phyloP scores from a whole-genome alignment of 2,113 vertebrate species.

The Ovibos moschatus region DNA sequence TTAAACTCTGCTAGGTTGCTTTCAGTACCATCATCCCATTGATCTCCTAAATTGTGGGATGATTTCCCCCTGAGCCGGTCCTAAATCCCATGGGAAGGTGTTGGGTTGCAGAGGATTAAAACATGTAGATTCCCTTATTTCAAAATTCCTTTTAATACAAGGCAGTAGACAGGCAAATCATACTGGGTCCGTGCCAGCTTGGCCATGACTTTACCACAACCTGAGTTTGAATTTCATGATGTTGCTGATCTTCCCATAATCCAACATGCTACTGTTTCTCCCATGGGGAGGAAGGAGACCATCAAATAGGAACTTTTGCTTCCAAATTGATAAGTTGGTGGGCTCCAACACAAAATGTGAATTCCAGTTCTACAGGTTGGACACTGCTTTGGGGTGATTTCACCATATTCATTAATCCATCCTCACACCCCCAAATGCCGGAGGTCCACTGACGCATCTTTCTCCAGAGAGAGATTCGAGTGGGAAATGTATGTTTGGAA shows the following conservation, averaged over 20 bases:
- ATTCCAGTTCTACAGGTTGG: conserved; percentile 58
- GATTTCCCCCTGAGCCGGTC: neutral
- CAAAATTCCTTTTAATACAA: neutral
- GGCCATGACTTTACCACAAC: neutral
- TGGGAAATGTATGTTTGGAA: neutral
- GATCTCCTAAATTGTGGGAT: neutral
- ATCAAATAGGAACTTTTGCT: neutral
- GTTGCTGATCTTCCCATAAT: conserved; percentile 48
- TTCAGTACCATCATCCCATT: neutral
- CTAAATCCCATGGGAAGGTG: neutral
- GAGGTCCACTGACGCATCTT: conserved; percentile 40
- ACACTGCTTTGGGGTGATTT: conserved; percentile 58
- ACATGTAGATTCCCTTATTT: neutral
- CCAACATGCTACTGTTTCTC: conserved; percentile 23
- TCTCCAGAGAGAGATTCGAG: conserved; percentile 44
- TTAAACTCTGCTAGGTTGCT: neutral
- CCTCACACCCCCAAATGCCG: conserved; percentile 50
- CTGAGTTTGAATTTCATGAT: neutral
- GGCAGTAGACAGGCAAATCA: neutral
- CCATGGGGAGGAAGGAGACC: conserved; percentile 39
- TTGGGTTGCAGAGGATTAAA: neutral
- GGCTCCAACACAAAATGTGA: neutral
- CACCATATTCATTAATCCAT: conserved; percentile 62
- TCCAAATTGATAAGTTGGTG: neutral
- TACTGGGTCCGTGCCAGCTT: neutral